Evolutionary conservation across 64 coral and sea anemone species (phyloP).

Genomic region (Montipora cactus): DNA sequence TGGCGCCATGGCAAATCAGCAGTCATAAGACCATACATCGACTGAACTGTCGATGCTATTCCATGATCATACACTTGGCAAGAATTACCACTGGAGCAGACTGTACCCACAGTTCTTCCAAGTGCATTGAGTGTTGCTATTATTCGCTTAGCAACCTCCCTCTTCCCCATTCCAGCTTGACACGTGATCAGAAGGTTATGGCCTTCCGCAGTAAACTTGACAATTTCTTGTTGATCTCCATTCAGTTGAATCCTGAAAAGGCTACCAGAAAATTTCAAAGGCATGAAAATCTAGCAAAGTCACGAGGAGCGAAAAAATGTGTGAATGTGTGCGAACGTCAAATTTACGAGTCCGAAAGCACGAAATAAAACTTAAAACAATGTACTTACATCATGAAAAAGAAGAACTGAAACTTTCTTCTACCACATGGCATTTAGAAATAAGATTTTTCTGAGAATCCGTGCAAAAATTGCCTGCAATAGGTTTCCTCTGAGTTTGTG

Average conservation of each 20-base stretch:
- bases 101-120: constrained; percentile 1
- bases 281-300: neutral
- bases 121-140: neutral
- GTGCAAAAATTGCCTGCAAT: neutral
- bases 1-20: constrained; percentile 43
- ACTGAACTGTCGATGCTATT: constrained; percentile 37
- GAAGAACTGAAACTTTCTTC: neutral
- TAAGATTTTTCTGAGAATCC: neutral
- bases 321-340: neutral
- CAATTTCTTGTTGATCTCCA: constrained; percentile 9
- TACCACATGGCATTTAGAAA: neutral
- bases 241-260: constrained; percentile 15
- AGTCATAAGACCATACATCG: constrained; percentile 32
- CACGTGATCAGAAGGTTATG: constrained; percentile 61
- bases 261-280: neutral
- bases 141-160: neutral
- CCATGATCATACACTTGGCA: constrained; percentile 15
- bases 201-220: constrained; percentile 29
- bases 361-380: neutral
- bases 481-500: constrained; percentile 9
- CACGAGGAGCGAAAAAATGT: neutral
- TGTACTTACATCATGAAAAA: constrained; percentile 6
- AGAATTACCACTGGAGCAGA: constrained; percentile 50
- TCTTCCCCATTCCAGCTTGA: constrained; percentile 54
- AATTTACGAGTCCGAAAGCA: neutral